Percentiles rank a stretch among this genome's conserved stretches.
Conservation (phyloP, 2,888 invertebrate species). For the Sinhomidia bicolor region DNA sequence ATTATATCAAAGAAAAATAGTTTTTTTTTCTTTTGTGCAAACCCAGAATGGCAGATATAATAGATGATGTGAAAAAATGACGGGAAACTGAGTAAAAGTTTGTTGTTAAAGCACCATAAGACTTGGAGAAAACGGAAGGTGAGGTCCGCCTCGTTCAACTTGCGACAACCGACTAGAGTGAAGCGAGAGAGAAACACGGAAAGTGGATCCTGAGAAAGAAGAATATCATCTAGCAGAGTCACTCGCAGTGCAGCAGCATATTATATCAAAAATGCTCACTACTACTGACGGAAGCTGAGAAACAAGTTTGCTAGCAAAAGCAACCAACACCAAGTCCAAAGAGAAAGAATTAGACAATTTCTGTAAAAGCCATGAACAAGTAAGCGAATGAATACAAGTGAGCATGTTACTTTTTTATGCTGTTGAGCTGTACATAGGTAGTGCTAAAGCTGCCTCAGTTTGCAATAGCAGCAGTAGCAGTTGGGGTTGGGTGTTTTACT, state of each 20-base stretch:
- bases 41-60: neutral
- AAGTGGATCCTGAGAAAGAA: conserved; percentile 9
- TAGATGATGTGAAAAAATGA: conserved; percentile 35
- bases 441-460: neutral
- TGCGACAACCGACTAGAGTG: conserved; percentile 62
- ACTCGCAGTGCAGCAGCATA: neutral
- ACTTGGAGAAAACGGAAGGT: conserved; percentile 55
- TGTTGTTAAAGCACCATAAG: conserved; percentile 52
- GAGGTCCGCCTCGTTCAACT: conserved; percentile 63
- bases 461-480: neutral
- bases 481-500: conserved; percentile 51
- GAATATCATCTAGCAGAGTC: neutral
- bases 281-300: conserved; percentile 1
- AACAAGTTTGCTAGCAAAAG: neutral
- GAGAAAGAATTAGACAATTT: conserved; percentile 51
- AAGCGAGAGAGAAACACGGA: conserved; percentile 52
- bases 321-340: conserved; percentile 11
- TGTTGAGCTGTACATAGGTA: neutral
- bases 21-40: neutral
- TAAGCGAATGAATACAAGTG: conserved; percentile 32
- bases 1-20: conserved; percentile 14
- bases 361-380: conserved; percentile 27
- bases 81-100: conserved; percentile 13
- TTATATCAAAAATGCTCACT: neutral
- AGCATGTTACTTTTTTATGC: neutral